A percentile compares a stretch with the other conserved stretches of the same genome.
Conservation (phyloP, 2,113 vertebrate species). For the Aspiorhynchus laticeps region DNA sequence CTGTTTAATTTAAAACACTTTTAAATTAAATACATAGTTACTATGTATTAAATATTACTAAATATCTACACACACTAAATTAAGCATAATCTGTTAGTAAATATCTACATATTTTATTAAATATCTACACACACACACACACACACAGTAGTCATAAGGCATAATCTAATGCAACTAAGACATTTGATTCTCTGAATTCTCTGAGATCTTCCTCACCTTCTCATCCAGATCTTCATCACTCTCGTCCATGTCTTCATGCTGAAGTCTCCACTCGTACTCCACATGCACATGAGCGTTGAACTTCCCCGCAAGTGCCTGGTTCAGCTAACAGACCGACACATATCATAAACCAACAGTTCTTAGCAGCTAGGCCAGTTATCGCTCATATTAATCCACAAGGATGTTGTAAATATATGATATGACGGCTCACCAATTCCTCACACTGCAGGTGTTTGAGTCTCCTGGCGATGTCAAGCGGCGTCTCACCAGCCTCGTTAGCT, state of each 20-base stretch:
- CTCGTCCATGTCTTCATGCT: constrained; percentile 94
- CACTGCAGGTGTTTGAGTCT: constrained; percentile 92
- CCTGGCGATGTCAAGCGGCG: constrained; percentile 91
- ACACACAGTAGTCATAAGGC: not conserved
- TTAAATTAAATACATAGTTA: not conserved
- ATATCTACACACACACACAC: not conserved
- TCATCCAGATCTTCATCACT: constrained; percentile 97
- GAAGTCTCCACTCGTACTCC: constrained; percentile 96
- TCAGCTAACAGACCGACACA: constrained; percentile 78
- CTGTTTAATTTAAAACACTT: not conserved
- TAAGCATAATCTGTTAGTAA: not conserved
- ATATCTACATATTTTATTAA: too few species aligned
- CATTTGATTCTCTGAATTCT: not conserved
- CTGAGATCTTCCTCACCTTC: constrained; percentile 74
- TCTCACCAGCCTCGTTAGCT: constrained; percentile 97
- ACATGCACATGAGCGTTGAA: constrained; percentile 97
- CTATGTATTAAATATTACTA: not conserved
- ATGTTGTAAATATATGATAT: not conserved
- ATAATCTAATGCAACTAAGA: not conserved
- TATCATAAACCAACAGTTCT: constrained; percentile 3
- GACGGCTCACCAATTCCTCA: constrained; percentile 91
- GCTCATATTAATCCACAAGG: not conserved
- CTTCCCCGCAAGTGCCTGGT: constrained; percentile 90
- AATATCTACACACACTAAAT: not conserved
- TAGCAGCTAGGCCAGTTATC: not conserved